A percentile compares a stretch with the other conserved stretches of the same genome.
Evolutionary conservation across 2,888 invertebrate species (phyloP).

Genomic region (Eumacrocentrus americanus): DNA sequence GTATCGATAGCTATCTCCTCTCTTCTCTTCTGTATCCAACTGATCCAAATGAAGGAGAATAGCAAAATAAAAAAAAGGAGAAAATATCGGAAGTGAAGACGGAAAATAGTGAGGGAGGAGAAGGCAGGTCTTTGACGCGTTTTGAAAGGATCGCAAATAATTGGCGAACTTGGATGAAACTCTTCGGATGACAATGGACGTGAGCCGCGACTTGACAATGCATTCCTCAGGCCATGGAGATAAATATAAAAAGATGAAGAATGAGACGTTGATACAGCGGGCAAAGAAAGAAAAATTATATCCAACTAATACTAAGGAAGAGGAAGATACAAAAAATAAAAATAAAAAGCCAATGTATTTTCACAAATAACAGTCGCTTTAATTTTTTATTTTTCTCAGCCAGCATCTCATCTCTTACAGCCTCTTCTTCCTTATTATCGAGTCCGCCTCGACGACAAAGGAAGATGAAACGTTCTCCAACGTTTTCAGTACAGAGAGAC

Average conservation of each 20-base stretch:
- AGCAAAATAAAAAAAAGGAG: background rate
- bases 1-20: background rate
- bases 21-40: background rate
- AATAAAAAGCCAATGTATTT: no score
- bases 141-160: slow-evolving; percentile 33
- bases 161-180: slow-evolving; percentile 37
- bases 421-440: slow-evolving; percentile 17
- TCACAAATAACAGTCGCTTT: no score
- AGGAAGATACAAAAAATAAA: no score
- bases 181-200: slow-evolving; percentile 38
- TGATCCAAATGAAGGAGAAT: background rate
- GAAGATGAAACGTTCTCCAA: background rate
- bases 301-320: no score
- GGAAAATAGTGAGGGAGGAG: background rate
- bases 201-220: slow-evolving; percentile 37
- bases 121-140: slow-evolving; percentile 20
- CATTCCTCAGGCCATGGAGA: slow-evolving; percentile 21
- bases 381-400: no score
- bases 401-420: no score
- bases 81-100: background rate
- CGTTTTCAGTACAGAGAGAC: no score
- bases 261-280: background rate
- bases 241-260: slow-evolving; percentile 17
- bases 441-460: background rate
- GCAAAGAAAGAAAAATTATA: background rate